A percentile compares a stretch with the other conserved stretches of the same genome.
Evolutionary conservation across 1,140 invertebrate species (phyloP).

Genomic region (Nautilus pompilius): DNA sequence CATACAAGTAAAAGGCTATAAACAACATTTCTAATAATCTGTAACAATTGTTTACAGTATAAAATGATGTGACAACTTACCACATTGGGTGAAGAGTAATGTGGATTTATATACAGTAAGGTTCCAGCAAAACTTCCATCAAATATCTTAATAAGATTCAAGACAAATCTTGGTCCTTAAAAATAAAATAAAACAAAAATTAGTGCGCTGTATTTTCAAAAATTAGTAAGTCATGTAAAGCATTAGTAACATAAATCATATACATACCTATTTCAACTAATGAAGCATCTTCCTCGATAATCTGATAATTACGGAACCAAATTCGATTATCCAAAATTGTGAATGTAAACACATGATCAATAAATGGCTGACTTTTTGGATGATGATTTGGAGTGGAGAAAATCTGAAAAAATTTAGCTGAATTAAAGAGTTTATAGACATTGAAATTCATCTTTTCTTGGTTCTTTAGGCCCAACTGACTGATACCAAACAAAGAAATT

Average conservation of each 20-base stretch:
- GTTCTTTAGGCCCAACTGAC: too few relatives aligned
- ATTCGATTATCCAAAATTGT: conserved; percentile 88
- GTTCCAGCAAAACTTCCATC: conserved; percentile 89
- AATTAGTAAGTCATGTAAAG: neutral
- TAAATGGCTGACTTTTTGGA: conserved; percentile 98
- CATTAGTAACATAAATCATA: neutral
- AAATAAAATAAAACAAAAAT: conserved; percentile 14
- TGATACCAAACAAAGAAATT: too few relatives aligned
- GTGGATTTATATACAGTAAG: conserved; percentile 89
- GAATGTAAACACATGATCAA: conserved; percentile 96
- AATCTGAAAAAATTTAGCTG: conserved; percentile 64
- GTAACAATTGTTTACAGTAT: too few relatives aligned
- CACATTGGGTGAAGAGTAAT: conserved; percentile 87
- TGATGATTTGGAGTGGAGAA: conserved; percentile 95
- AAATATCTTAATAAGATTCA: conserved; percentile 94
- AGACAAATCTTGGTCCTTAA: conserved; percentile 84
- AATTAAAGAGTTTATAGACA: neutral
- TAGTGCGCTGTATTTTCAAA: too few relatives aligned
- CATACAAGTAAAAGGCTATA: too few relatives aligned
- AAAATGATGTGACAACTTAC: conserved; percentile 54
- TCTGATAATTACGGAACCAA: conserved; percentile 99
- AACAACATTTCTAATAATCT: too few relatives aligned
- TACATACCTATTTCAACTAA: conserved; percentile 83
- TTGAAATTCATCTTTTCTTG: neutral
- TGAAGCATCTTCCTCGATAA: conserved; percentile 91